These are phyloP conservation scores for Limnothrissa miodon DNA, from an alignment of 2,113 vertebrate species.

Conservation along the genomic window DNA sequence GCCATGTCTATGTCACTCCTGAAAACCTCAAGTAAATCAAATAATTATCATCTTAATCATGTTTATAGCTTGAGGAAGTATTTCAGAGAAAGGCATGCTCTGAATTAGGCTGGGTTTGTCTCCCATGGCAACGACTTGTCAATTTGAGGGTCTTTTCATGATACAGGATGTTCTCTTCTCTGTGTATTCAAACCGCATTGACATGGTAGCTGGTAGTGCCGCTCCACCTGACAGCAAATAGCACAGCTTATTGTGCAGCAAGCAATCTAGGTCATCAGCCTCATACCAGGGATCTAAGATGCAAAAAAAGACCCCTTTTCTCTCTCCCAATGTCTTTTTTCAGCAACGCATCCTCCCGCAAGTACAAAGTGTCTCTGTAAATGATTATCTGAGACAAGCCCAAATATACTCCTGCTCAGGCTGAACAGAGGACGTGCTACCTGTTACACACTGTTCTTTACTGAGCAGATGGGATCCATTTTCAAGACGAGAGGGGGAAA, in stretches of 20 bases:
- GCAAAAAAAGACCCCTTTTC: background rate
- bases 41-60: background rate
- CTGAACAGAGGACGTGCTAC: background rate
- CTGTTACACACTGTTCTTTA: background rate
- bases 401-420: background rate
- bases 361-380: background rate
- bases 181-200: slow-evolving; percentile 20
- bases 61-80: background rate
- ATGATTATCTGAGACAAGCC: background rate
- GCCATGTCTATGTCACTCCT: too few relatives aligned
- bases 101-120: slow-evolving; percentile 24
- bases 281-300: background rate
- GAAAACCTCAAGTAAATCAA: too few relatives aligned
- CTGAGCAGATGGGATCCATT: background rate
- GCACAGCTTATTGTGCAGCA: slow-evolving; percentile 18
- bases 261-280: slow-evolving; percentile 40
- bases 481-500: background rate
- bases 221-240: slow-evolving; percentile 27
- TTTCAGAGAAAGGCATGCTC: background rate
- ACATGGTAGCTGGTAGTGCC: slow-evolving; percentile 31
- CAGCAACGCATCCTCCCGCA: background rate
- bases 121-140: slow-evolving; percentile 46
- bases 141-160: slow-evolving; percentile 33
- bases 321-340: background rate
- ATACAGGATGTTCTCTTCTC: slow-evolving; percentile 33